phyloP scores from a whole-genome alignment of 2,888 invertebrate genomes.

The Mimumesa dahlbomi region DNA sequence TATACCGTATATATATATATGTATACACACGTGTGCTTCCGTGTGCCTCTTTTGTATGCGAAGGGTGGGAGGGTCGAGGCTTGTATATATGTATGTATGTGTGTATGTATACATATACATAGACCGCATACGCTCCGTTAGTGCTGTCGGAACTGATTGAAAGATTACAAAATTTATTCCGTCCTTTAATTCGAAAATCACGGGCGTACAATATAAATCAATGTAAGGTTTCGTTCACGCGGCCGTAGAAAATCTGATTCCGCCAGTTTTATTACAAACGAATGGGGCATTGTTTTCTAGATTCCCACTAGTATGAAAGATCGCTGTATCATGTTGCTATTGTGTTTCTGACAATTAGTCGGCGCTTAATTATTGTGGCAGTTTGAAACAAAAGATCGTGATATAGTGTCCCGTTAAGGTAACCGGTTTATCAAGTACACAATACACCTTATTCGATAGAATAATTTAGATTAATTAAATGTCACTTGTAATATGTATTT shows the following conservation, averaged over 20 bases:
- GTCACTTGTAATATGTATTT: too few relatives aligned
- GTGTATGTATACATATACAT: background rate
- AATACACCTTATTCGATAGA: too few relatives aligned
- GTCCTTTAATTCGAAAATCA: conserved; percentile 24
- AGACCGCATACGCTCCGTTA: conserved; percentile 23
- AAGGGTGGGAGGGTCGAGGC: conserved; percentile 6
- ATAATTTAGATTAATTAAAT: too few relatives aligned
- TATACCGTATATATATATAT: conserved; percentile 40
- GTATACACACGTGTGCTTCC: conserved; percentile 21
- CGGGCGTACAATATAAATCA: background rate
- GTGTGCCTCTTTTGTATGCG: conserved; percentile 44
- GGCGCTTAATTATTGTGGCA: background rate
- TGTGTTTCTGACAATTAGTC: too few relatives aligned
- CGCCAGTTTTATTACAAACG: background rate
- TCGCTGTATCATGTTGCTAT: background rate
- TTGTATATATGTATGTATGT: background rate
- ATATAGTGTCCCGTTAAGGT: background rate
- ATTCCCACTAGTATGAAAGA: background rate
- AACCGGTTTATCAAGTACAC: too few relatives aligned
- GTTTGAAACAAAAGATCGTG: background rate
- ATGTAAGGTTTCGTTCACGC: conserved; percentile 5
- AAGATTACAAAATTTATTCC: conserved; percentile 39
- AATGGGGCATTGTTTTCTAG: conserved; percentile 22
- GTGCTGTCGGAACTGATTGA: conserved; percentile 28
- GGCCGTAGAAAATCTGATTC: background rate